Conservation (phyloP, 2,113 vertebrate species). For the Natator depressus region DNA sequence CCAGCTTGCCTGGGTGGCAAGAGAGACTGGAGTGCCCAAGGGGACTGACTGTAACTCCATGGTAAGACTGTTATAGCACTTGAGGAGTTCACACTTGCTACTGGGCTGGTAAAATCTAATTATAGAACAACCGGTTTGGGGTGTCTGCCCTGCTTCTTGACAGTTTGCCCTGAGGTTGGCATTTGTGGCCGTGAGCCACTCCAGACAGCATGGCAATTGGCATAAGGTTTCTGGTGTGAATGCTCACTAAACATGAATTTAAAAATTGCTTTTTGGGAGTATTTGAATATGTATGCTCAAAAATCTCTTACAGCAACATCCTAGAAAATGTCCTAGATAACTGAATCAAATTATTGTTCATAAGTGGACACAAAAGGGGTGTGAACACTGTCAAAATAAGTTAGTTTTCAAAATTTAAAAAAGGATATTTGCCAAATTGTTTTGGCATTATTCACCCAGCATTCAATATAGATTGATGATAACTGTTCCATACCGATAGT, state of each 20-base stretch:
- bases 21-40: not conserved
- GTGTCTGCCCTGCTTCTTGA: not conserved
- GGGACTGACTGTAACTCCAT: not conserved
- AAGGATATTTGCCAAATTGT: not conserved
- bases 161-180: not conserved
- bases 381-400: not conserved
- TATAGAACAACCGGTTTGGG: not conserved
- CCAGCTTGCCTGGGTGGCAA: not conserved
- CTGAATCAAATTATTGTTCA: not conserved
- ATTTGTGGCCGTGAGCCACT: not conserved
- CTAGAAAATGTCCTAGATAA: not conserved
- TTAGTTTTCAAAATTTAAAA: not conserved
- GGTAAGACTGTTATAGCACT: not conserved
- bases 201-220: not conserved
- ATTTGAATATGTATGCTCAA: not conserved
- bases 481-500: not conserved
- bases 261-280: not conserved
- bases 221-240: not conserved
- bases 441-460: not conserved
- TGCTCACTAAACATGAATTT: not conserved
- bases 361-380: not conserved
- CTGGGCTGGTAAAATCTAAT: not conserved
- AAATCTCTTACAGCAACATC: not conserved
- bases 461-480: not conserved
- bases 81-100: not conserved